These are phyloP conservation scores for Nemapogon koenigi DNA, from an alignment of 2,888 invertebrate species.

Conservation along the genomic window DNA sequence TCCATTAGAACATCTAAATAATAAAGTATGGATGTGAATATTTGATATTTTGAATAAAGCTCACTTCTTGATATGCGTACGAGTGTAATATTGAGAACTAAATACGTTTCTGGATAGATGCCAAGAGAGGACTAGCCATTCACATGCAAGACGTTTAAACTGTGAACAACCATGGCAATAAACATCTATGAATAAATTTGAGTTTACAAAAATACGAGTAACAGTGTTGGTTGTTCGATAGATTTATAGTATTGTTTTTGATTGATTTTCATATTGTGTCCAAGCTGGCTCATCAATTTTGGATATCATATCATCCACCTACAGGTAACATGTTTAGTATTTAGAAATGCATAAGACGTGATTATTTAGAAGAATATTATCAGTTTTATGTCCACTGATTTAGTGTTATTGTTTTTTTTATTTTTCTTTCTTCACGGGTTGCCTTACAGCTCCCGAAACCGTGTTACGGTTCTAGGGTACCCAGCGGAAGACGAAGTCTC, in stretches of 20 bases:
- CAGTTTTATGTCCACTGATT: too few relatives aligned
- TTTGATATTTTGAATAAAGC: too few relatives aligned
- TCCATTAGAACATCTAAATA: too few relatives aligned
- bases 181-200: conserved; percentile 56
- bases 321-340: conserved; percentile 59
- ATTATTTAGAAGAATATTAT: too few relatives aligned
- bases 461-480: too few relatives aligned
- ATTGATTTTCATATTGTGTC: conserved; percentile 13
- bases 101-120: conserved; percentile 3
- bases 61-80: too few relatives aligned
- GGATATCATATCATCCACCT: conserved; percentile 84
- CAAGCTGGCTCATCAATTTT: conserved; percentile 87
- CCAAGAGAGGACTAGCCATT: conserved; percentile 5
- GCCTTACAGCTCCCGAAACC: too few relatives aligned
- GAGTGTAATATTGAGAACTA: too few relatives aligned
- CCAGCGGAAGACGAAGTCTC: too few relatives aligned
- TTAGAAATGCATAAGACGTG: conserved; percentile 4
- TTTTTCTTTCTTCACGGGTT: too few relatives aligned
- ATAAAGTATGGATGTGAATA: too few relatives aligned
- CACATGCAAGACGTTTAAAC: background rate
- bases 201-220: conserved; percentile 29
- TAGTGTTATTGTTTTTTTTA: too few relatives aligned
- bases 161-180: conserved; percentile 36
- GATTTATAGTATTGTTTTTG: conserved; percentile 4
- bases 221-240: conserved; percentile 19